Evolutionary conservation across 2,888 invertebrate species (phyloP), one percentile per base, ranked within the genome.

Genomic region (Lasioglossum malachurum): DNA sequence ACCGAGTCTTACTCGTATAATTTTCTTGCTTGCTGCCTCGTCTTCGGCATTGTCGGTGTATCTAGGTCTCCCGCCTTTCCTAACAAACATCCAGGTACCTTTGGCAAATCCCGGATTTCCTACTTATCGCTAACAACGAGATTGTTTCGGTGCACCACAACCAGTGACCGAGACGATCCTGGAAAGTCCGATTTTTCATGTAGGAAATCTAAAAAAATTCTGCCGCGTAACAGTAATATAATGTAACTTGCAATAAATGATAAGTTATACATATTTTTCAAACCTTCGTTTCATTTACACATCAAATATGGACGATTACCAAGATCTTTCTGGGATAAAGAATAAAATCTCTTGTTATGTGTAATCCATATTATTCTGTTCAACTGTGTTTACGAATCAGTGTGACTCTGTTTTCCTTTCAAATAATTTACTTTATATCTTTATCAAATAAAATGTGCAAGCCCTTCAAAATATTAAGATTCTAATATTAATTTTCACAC

Each of bases 1-100:
- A 41, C 71, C 71, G 71, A 71, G 41, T 71, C 38, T 41, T 38
- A 23, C 41, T 71, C 41, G 41, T 71, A 64, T 71, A 71, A 41
- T 69, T 69, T 69, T 69, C 71, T 41, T 71, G 41, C 71, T 41
- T 5, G 38, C 14, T 41, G 38, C n/a, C 23, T 41, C 69, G 38
- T 35, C 69, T 23, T 31, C 64, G 16, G 31, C 38, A 69, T 69
- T 69, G 38, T 69, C 69, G 69, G 23, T 69, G 23, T 38, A 69
- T 69, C 69, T 23, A 23, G 38, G 38, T 69, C 35, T 69, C 69
- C 35, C 69, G 38, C 12, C 23, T 35, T 69, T 23, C 38, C 19
- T 69, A 69, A 8, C 69, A 69, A 38, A 69, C 69, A 38, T 69
- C 38, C 12, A 69, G 69, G 23, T 38, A 23, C 69, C 10, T 69